Base-by-base conservation (phyloP, 2,888 invertebrate genomes). In the Fabriciana adippe region DNA sequence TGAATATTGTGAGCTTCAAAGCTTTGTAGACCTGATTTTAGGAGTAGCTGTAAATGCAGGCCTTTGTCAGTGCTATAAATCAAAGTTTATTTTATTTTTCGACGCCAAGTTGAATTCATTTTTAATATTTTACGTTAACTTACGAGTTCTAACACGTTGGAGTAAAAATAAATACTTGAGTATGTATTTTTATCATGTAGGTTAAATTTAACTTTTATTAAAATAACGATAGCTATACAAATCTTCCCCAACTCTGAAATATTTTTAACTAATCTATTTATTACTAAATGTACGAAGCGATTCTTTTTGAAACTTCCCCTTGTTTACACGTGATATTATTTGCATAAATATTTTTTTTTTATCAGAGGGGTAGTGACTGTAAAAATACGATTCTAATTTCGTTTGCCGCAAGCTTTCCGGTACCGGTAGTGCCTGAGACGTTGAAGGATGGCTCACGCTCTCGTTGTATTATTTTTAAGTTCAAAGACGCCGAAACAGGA, bases 381-480 rank as follows among this genome's bases (percentile, higher is more conserved):
- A 90, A 90, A 92, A 92, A 92, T 92, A 90, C 85, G 87, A 89
- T 90, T 92, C 92, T 92, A 91, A 92, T 90, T 92, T 87, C 82
- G 90, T 90, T 80, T 83, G 78, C 76, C 78, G 81, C 80, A 71
- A 81, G 84, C 84, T 88, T 90, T 90, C 90, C 91, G 87, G 88
- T 87, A 78, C 80, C 79, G 81, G 82, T 81, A 79, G 82, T 78
- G 77, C 72, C 67, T 72, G 73, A 74, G 89, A 89, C 90, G 78
- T 89, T 92, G 91, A 92, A 82, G 83, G 82, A 92, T 91, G 82
- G 81, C 82, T 84, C 86, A 84, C 82, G 85, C 84, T 81, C 80
- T 80, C 79, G 83, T 82, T 78, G 85, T 87, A 87, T 89, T 88
- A 84, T 83, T 83, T 81, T 81, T 79, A 79, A 77, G 76, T 75